phyloP scores from a whole-genome alignment of 2,888 invertebrate species.

The Eledone cirrhosa region DNA sequence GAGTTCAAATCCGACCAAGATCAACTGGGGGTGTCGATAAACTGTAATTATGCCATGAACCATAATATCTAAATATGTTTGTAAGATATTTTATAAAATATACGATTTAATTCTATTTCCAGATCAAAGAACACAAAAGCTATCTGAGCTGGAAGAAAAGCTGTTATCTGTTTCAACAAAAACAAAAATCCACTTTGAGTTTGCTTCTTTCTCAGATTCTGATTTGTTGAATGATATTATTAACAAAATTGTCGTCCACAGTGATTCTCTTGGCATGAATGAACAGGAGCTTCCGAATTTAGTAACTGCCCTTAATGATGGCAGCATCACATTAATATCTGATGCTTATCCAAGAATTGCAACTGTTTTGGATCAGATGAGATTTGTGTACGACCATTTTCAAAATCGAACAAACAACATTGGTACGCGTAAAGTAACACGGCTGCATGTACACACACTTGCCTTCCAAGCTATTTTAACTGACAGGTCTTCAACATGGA shows the following conservation, averaged over 20 bases:
- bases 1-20: too few species aligned
- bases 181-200: constrained; percentile 81
- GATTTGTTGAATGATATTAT: constrained; percentile 75
- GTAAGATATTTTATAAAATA: too few species aligned
- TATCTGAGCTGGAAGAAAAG: constrained; percentile 73
- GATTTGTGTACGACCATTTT: constrained; percentile 72
- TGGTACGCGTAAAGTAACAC: constrained; percentile 74
- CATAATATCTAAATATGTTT: too few species aligned
- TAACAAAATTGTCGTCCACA: constrained; percentile 76
- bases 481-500: constrained; percentile 76
- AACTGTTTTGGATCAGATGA: constrained; percentile 82
- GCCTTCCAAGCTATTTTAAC: constrained; percentile 87
- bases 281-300: constrained; percentile 86
- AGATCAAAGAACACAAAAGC: constrained; percentile 75
- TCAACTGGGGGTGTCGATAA: too few species aligned
- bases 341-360: constrained; percentile 84
- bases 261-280: constrained; percentile 87
- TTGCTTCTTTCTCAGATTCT: constrained; percentile 85
- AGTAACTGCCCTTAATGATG: constrained; percentile 76
- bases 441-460: constrained; percentile 85
- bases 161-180: constrained; percentile 75
- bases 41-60: too few species aligned
- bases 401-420: constrained; percentile 43
- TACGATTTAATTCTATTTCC: constrained; percentile 49
- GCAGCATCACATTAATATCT: constrained; percentile 78